Conservation (phyloP, 2,888 invertebrate genomes). For the Zele albiditarsus region DNA sequence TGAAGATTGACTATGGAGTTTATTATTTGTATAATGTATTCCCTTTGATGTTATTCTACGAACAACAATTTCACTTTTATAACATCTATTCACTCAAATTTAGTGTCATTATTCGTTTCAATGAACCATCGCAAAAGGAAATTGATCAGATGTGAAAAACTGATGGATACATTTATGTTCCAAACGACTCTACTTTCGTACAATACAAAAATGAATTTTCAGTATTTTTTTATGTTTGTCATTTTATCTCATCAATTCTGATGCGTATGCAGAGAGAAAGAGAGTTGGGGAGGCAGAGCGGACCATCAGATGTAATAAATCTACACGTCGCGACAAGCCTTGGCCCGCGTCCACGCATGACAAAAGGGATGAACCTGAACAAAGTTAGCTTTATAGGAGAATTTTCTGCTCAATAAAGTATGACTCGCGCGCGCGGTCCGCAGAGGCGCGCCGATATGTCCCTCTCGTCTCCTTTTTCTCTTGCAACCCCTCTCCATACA, state of each 20-base stretch:
- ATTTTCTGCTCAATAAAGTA: slow-evolving; percentile 72
- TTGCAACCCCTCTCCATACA: slow-evolving; percentile 32
- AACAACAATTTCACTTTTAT: neutral
- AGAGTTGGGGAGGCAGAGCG: neutral
- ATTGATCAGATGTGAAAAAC: slow-evolving; percentile 23
- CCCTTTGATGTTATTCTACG: slow-evolving; percentile 15
- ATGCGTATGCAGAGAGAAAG: neutral
- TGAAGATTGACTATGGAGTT: slow-evolving; percentile 30
- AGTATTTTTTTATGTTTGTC: slow-evolving; percentile 23
- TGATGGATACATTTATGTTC: slow-evolving; percentile 12
- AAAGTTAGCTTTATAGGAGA: slow-evolving; percentile 68
- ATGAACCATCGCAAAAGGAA: neutral
- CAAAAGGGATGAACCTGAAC: slow-evolving; percentile 53
- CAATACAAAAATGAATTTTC: slow-evolving; percentile 10
- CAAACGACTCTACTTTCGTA: slow-evolving; percentile 22
- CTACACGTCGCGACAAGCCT: slow-evolving; percentile 43
- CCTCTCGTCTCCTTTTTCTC: slow-evolving; percentile 38
- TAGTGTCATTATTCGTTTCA: slow-evolving; percentile 10
- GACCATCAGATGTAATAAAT: slow-evolving; percentile 42
- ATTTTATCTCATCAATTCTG: slow-evolving; percentile 30
- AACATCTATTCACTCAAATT: neutral
- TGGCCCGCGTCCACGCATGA: slow-evolving; percentile 48
- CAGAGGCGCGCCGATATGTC: slow-evolving; percentile 43
- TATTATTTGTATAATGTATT: slow-evolving; percentile 3
- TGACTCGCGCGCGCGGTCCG: slow-evolving; percentile 52